These are phyloP conservation scores for Chrysolina oricalcia DNA, from an alignment of 2,888 invertebrate species.

Conservation along the genomic window DNA sequence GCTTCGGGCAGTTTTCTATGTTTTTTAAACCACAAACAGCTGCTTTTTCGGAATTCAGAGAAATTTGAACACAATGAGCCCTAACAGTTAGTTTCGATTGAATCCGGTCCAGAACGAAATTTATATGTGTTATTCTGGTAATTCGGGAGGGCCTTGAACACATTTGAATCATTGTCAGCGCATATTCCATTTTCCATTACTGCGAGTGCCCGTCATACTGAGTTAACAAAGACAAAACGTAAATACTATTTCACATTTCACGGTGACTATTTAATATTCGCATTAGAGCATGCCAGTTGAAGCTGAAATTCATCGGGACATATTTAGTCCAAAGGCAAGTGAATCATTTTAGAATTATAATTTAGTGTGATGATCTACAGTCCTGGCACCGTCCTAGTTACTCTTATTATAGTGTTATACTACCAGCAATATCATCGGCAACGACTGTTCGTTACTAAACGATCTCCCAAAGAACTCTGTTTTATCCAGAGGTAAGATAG, in stretches of 20 bases:
- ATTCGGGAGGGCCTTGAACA: neutral
- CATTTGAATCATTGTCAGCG: slow-evolving; percentile 20
- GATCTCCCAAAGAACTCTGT: too few relatives aligned
- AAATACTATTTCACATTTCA: slow-evolving; percentile 27
- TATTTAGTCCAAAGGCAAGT: neutral
- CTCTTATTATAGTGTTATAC: too few relatives aligned
- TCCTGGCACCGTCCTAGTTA: too few relatives aligned
- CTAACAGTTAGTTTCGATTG: neutral
- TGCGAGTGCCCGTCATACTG: slow-evolving; percentile 16
- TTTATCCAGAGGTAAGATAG: too few relatives aligned
- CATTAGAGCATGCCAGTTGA: slow-evolving; percentile 13
- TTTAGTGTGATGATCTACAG: too few relatives aligned
- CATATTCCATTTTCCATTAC: slow-evolving; percentile 16
- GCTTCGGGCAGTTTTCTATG: too few relatives aligned
- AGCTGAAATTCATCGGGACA: slow-evolving; percentile 1
- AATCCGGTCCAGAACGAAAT: neutral
- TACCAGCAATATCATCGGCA: too few relatives aligned
- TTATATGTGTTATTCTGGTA: neutral
- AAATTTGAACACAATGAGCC: neutral
- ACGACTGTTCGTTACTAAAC: too few relatives aligned
- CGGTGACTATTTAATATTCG: slow-evolving; percentile 23
- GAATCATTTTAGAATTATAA: neutral
- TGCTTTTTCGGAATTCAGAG: neutral
- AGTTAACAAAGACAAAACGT: slow-evolving; percentile 28
- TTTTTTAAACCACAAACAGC: too few relatives aligned